Base-by-base conservation (phyloP, 2,797 vertebrate genomes). In the Mastacembelus armatus region DNA sequence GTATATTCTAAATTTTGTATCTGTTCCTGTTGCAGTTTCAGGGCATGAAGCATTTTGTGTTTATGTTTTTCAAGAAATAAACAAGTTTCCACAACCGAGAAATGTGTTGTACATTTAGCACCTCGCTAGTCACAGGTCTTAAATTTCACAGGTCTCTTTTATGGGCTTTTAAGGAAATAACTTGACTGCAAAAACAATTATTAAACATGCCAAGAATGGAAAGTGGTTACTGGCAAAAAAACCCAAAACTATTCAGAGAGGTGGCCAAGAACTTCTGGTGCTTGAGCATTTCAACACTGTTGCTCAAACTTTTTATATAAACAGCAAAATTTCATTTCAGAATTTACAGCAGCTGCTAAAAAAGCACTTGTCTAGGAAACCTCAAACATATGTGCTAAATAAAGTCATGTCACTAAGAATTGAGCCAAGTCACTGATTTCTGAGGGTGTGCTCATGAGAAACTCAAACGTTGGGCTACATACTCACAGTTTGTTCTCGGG, bases 31-130 rank as follows among this genome's bases (percentile, higher is more conserved):
- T 58, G 18, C 4, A 10, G 11, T 55, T 66, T 42, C 7, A 9
- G 16, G 9, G 1, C 30, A 19, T 14, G 27, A 1, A 22, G 2
- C 24, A n/a, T 65, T 39, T n/a, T 72, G 5, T 29, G 43, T 35
- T 40, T 71, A 61, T 77, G 38, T 75, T 70, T 64, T 57, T 21
- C 15, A 30, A 52, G 26, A 24, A 78, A 82, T 80, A 85, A 86
- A 81, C 2, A 22, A 42, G 35, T 36, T 64, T 58, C 4, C 14
- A 42, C 35, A 27, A 57, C n/a, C 14, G 40, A 9, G 9, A 59
- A 52, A 19, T 26, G 43, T 68, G 42, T 58, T 40, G 19, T 38
- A n/a, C 44, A 33, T 76, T 47, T 10, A 55, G 56, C 36, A 64
- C 42, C 38, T 32, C 66, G 33, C 22, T 59, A 35, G 16, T 66